Evolutionary conservation across 2,888 invertebrate species (phyloP), one percentile per base, ranked within the genome.

Genomic region (Morpho helenor): DNA sequence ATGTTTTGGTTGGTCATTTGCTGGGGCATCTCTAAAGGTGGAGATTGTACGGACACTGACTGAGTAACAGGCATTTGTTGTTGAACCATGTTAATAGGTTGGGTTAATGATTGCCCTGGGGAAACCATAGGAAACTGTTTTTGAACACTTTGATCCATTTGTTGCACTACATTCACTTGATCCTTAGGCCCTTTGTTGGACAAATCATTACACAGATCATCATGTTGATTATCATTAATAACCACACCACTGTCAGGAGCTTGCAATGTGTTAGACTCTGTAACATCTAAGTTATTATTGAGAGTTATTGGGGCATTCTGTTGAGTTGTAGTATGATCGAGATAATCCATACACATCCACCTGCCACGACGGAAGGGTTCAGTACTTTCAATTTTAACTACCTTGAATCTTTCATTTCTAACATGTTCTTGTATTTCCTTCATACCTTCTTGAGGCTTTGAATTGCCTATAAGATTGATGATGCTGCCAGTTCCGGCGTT

Each of bases 321-420:
- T 68, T 91, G 92, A 59, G 88, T 81, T 59, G 93, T 92, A 52
- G 95, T 95, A 74, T 97, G 96, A 89, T 98, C 97, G 73, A 97
- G 91, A 83, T 96, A 98, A 84, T 98, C 98, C 95, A 97, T 96
- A 84, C 98, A 98, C 84, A 95, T 94, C 98, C 98, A 98, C 69
- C 98, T 92, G 39, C 98, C 98, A 59, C 98, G 93, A 70, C 96
- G 94, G 78, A 97, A 97, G 16, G 98, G 97, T 85, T 97, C 97
- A n/a, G 96, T 96, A 71, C 97, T 97, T 87, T 97, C 97, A 71
- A 98, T 97, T 92, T 98, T 98, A 45, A 98, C 98, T 71, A 98
- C 97, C 92, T 97, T 97, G 86, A 98, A 98, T 66, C 98, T 92
- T 84, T 96, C 95, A 84, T 95, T 95, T 72, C 94, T 93, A 79